Evolutionary conservation across 2,888 invertebrate genomes (phyloP), one percentile per base, ranked within the genome.

Genomic region (Lacanobia wlatinum): DNA sequence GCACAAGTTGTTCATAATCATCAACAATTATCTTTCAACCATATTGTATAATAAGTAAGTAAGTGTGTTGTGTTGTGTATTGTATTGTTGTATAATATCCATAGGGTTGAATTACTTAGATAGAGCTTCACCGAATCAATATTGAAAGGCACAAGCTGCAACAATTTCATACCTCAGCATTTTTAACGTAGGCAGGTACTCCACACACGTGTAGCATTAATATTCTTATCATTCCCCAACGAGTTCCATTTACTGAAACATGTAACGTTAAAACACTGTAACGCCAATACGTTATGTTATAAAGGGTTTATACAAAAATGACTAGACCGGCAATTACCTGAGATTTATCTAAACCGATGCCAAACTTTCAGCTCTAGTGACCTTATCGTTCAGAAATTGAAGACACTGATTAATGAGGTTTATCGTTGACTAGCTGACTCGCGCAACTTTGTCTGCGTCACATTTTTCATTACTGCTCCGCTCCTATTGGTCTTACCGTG

Each of bases 341-440:
- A 58, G 40, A 56, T 61, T 64, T 53, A 81, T 70, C 55, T 56
- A 58, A 56, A 55, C 62, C 18, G 10, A 21, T 52, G 34, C 21
- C 66, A 68, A 80, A 70, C 56, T 79, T 68, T 67, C 38, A 48
- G 53, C 48, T 67, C 4, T 28, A 55, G 28, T 50, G 12, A 10
- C 48, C 34, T 74, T 70, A 70, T 70, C 67, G 62, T 66, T 61
- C 46, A 21, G 63, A 61, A 61, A 50, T 56, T 46, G 40, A 61
- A 61, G 81, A 80, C 80, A 73, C 21, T 74, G 81, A 84, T 84
- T 70, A 64, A 80, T 80, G 63, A 64, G 38, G 18, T 64, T 38
- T 64, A 67, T 68, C 53, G 53, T n/a, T n/a, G n/a, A n/a, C n/a
- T n/a, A n/a, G n/a, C n/a, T n/a, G n/a, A n/a, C n/a, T n/a, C n/a